Conservation (phyloP, 2,797 vertebrate genomes). For the Oreortyx pictus region DNA sequence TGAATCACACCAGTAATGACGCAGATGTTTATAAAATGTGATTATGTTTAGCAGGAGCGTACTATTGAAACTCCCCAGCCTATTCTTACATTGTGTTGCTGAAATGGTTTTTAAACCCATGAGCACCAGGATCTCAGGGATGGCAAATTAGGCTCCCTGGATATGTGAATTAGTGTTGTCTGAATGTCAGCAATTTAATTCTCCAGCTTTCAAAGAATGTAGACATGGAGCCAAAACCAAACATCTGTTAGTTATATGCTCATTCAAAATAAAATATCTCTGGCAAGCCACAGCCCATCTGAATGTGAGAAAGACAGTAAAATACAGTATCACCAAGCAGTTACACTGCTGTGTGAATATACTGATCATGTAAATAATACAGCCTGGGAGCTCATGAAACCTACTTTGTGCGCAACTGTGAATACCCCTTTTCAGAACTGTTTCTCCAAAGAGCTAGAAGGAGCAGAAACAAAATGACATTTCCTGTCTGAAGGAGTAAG, state of each 20-base stretch:
- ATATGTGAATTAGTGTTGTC: conserved; percentile 83
- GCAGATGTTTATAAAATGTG: conserved; percentile 85
- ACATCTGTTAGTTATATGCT: conserved; percentile 76
- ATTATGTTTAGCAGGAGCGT: conserved; percentile 81
- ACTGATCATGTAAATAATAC: not conserved
- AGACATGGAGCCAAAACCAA: conserved; percentile 78
- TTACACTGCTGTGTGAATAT: not conserved
- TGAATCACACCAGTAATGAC: conserved; percentile 84
- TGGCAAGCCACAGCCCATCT: conserved; percentile 63
- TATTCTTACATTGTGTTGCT: conserved; percentile 79
- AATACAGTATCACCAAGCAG: conserved; percentile 55
- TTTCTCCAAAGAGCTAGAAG: conserved; percentile 7
- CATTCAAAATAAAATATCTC: conserved; percentile 58
- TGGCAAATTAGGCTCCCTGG: conserved; percentile 80
- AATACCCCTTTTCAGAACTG: conserved; percentile 21
- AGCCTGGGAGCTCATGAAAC: not conserved
- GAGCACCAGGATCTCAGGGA: conserved; percentile 79
- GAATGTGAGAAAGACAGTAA: conserved; percentile 50
- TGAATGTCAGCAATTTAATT: conserved; percentile 81
- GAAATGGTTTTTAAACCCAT: conserved; percentile 81
- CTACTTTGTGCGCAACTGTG: not conserved
- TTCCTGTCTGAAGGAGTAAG: not conserved
- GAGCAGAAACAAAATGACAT: not conserved
- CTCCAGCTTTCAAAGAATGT: conserved; percentile 80
- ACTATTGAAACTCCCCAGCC: conserved; percentile 77